These are phyloP conservation scores for Carcina quercana DNA, from an alignment of 2,888 invertebrate genomes.

Conservation along the genomic window DNA sequence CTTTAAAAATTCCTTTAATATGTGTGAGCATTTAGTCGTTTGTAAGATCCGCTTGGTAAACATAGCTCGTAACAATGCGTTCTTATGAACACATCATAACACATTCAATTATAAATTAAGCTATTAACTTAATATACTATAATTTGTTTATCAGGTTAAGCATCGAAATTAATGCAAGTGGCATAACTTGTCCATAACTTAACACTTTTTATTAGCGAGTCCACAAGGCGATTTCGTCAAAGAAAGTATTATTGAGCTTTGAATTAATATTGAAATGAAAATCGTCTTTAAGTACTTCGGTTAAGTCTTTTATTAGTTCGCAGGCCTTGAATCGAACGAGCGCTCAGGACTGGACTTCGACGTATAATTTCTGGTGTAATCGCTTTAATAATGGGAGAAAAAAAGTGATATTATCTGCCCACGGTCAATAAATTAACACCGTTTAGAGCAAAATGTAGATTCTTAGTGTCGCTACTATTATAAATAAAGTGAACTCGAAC, in stretches of 20 bases:
- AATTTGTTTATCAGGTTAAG: conserved; percentile 75
- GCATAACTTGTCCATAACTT: conserved; percentile 72
- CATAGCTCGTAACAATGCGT: conserved; percentile 55
- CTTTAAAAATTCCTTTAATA: too few species aligned
- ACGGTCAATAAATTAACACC: conserved; percentile 75
- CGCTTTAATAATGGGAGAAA: conserved; percentile 72
- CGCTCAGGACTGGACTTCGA: conserved; percentile 56
- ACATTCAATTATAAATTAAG: conserved; percentile 73
- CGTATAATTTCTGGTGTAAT: conserved; percentile 74
- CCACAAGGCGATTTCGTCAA: conserved; percentile 68
- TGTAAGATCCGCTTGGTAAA: conserved; percentile 47
- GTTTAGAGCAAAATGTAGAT: conserved; percentile 74
- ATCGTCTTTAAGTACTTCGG: conserved; percentile 20
- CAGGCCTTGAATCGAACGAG: conserved; percentile 28
- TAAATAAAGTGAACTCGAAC: conserved; percentile 60
- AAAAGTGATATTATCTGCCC: conserved; percentile 75
- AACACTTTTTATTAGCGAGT: conserved; percentile 71
- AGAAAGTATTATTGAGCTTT: conserved; percentile 49
- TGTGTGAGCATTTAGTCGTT: conserved; percentile 57
- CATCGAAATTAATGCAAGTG: conserved; percentile 74
- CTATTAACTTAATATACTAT: conserved; percentile 72
- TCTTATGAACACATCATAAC: conserved; percentile 61
- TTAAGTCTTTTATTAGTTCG: conserved; percentile 29
- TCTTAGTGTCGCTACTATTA: conserved; percentile 72
- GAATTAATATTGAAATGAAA: conserved; percentile 23